Percentiles rank a stretch among this genome's conserved stretches.
Evolutionary conservation across 2,113 vertebrate genomes (phyloP).

Genomic region (Pteruthius melanotis): DNA sequence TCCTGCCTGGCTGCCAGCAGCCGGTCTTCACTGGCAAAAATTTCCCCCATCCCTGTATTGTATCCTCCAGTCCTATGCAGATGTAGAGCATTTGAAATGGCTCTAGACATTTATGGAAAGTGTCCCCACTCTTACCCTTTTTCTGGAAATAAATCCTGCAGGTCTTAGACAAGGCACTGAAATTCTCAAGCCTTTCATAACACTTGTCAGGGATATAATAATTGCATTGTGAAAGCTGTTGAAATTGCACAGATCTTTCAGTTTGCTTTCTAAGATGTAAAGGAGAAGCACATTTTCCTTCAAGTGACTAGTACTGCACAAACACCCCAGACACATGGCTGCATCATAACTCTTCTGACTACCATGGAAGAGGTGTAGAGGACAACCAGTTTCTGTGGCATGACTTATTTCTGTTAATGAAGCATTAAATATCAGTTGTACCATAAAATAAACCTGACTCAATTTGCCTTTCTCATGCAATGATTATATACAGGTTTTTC

Average conservation of each 20-base stretch:
- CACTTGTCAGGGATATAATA: neutral
- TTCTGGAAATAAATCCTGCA: neutral
- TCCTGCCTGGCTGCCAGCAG: neutral
- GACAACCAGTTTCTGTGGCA: neutral
- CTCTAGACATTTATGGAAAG: neutral
- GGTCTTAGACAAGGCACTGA: neutral
- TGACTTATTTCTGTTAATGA: neutral
- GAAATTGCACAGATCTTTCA: neutral
- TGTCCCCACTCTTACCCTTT: neutral
- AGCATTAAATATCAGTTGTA: neutral
- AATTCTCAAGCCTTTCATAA: neutral
- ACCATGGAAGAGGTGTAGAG: neutral
- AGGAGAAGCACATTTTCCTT: neutral
- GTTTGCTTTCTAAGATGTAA: neutral
- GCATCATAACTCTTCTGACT: neutral
- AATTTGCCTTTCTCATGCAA: neutral
- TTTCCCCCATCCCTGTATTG: neutral
- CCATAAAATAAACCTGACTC: neutral
- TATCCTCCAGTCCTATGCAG: neutral
- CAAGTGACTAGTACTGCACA: neutral
- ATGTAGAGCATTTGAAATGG: neutral
- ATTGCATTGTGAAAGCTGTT: neutral
- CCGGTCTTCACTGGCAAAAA: neutral
- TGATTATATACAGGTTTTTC: neutral
- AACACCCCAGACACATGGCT: neutral